Evolutionary conservation across 2,113 vertebrate species (phyloP), one percentile per base, ranked within the genome.

Genomic region (Petromus typicus): DNA sequence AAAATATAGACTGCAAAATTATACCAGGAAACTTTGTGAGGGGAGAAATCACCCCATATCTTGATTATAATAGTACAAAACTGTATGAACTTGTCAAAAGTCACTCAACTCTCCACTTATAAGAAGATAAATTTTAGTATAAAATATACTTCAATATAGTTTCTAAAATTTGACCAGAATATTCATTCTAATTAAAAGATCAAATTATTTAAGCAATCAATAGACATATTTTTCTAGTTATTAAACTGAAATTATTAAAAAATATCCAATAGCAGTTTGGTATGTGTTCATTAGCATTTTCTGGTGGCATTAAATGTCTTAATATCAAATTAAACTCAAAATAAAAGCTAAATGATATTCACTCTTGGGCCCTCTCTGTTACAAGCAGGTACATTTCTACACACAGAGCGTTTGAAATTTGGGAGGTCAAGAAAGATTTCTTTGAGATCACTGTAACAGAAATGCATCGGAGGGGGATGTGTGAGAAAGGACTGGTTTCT

Each of bases 151-250:
- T 37, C 43, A 40, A 73, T 51, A 86, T 75, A 51, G 14, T 6
- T 71, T 12, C 73, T 78, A 48, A 83, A 93, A 85, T 75, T 57
- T 7, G 32, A 32, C 11, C 16, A 82, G 85, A 22, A 87, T 66
- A 86, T 59, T 6, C 18, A 69, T 80, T 88, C 4, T 61, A 54
- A 93, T 37, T n/a, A 87, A 57, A 69, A 30, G 51, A 69, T 51
- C 22, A 88, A 54, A 34, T 56, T 88, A 88, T 61, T 67, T 75
- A 78, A 89, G 45, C 22, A 93, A 90, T 43, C 43, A 48, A 56
- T 23, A 43, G 51, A 79, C 57, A 73, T 18, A 51, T 63, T 89
- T 91, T 95, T 45, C 69, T 84, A 94, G 80, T 48, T 51, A 76
- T 57, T 0, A 84, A 94, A 75, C 27, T 82, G 34, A 89, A 85